Conservation (phyloP, 2,888 invertebrate species). For the Antheraea yamamai region DNA sequence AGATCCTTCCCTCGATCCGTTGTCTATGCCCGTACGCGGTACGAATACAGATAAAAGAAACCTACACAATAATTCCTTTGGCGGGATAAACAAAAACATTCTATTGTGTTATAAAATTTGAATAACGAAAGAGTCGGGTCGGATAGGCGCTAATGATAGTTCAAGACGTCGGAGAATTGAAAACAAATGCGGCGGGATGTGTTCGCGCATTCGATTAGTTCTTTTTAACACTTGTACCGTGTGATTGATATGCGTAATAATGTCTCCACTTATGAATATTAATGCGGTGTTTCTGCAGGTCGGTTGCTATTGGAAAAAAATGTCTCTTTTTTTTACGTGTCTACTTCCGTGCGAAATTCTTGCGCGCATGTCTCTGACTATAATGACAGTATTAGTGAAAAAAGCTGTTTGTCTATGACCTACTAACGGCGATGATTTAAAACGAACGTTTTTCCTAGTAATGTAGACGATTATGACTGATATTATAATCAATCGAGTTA, state of each 20-base stretch:
- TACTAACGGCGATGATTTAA: background rate
- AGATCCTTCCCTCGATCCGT: constrained; percentile 32
- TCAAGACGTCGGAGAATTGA: constrained; percentile 41
- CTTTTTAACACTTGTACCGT: constrained; percentile 67
- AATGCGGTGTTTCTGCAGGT: constrained; percentile 65
- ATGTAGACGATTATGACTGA: background rate
- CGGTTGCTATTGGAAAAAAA: constrained; percentile 42
- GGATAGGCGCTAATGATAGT: constrained; percentile 76
- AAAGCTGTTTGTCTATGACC: constrained; percentile 12
- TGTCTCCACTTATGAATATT: constrained; percentile 72
- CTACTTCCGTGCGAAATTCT: constrained; percentile 26
- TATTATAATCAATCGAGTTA: background rate
- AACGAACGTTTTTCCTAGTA: background rate
- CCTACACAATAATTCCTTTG: constrained; percentile 43
- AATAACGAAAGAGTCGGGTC: constrained; percentile 55
- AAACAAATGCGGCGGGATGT: constrained; percentile 70
- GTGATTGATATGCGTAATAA: constrained; percentile 80
- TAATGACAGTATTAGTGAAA: constrained; percentile 13
- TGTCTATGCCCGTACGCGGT: constrained; percentile 47
- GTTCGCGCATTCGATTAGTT: constrained; percentile 72
- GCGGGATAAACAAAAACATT: constrained; percentile 76
- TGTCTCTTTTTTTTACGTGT: constrained; percentile 46
- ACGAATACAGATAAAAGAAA: constrained; percentile 27
- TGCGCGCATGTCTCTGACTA: constrained; percentile 22
- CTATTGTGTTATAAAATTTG: constrained; percentile 66